Conservation (phyloP, 2,888 invertebrate species). For the Phlogophora meticulosa region DNA sequence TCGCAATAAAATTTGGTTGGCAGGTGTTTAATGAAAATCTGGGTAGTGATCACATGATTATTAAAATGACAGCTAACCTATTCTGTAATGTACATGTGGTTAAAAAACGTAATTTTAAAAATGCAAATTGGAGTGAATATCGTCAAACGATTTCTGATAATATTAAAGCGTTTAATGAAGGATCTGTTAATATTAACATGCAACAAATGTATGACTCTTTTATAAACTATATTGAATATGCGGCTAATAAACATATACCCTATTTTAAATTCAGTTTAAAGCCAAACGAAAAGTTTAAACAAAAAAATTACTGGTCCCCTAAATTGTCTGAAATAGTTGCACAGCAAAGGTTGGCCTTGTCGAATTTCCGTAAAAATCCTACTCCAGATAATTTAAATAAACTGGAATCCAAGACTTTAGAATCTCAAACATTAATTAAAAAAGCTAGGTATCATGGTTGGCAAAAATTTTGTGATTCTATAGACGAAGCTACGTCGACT, state of each 20-base stretch:
- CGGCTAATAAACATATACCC: too few species aligned
- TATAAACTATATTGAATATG: neutral
- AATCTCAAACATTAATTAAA: constrained; percentile 5
- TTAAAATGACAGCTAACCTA: neutral
- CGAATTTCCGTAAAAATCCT: neutral
- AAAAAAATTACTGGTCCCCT: neutral
- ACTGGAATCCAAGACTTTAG: too few species aligned
- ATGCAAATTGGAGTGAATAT: neutral
- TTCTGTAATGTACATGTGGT: too few species aligned
- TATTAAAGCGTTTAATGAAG: neutral
- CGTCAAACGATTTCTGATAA: too few species aligned
- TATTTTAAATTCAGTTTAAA: neutral
- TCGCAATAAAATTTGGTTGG: constrained; percentile 1
- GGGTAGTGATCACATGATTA: constrained; percentile 6
- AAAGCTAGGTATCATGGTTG: neutral
- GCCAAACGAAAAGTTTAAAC: neutral
- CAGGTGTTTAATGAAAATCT: too few species aligned
- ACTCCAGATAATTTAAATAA: constrained; percentile 8
- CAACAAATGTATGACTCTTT: constrained; percentile 1
- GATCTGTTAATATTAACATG: neutral
- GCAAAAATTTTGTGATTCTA: too few species aligned
- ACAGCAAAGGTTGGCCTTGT: neutral
- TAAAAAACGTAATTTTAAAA: constrained; percentile 5
- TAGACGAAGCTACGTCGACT: neutral
- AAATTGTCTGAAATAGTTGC: neutral